Conservation (phyloP, 2,888 invertebrate genomes). For the Eurois occulta region DNA sequence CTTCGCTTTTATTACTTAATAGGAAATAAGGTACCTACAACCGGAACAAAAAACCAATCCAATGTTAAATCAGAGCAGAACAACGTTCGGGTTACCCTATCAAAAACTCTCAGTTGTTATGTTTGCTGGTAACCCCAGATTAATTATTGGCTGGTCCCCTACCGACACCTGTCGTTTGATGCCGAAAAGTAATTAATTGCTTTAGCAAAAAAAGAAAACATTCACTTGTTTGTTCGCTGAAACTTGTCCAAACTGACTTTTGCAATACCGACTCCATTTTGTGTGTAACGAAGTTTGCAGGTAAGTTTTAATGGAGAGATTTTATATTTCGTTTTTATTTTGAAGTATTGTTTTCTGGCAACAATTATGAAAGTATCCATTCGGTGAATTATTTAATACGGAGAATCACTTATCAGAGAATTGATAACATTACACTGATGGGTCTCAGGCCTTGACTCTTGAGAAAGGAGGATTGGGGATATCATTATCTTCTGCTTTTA, state of each 20-base stretch:
- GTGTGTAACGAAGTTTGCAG: neutral
- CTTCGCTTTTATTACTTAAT: neutral
- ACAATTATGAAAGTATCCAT: neutral
- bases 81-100: neutral
- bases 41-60: neutral
- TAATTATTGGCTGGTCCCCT: conserved; percentile 40
- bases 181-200: conserved; percentile 49
- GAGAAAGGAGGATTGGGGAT: neutral
- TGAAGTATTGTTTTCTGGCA: neutral
- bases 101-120: conserved; percentile 23
- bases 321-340: conserved; percentile 1
- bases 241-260: conserved; percentile 31
- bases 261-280: conserved; percentile 27
- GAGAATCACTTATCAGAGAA: neutral
- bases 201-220: conserved; percentile 35
- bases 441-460: too few relatives aligned
- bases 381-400: neutral
- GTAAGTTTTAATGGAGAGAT: neutral
- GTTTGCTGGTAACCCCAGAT: conserved; percentile 40
- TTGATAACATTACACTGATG: neutral
- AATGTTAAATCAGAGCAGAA: conserved; percentile 10
- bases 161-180: conserved; percentile 53
- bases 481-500: neutral
- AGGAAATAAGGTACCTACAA: neutral
- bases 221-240: conserved; percentile 17